These are phyloP conservation scores for Poecilus cupreus DNA, from an alignment of 2,888 invertebrate genomes.

Conservation along the genomic window DNA sequence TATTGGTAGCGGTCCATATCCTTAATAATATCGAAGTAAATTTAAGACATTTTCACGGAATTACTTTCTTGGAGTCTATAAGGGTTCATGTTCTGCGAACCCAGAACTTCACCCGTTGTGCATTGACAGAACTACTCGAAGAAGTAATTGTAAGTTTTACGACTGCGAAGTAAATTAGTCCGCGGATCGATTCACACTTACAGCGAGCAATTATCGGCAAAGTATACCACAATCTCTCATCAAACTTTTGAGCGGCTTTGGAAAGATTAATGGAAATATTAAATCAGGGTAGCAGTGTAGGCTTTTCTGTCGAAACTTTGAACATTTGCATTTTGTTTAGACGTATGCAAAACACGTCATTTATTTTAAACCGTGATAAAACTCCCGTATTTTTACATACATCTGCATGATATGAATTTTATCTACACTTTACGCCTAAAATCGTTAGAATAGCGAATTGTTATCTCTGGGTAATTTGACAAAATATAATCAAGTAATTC, in stretches of 20 bases:
- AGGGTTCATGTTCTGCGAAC: too few species aligned
- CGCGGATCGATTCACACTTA: background rate
- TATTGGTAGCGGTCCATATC: too few species aligned
- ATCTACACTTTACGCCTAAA: too few species aligned
- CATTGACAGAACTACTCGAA: background rate
- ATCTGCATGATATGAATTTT: too few species aligned
- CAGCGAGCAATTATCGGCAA: background rate
- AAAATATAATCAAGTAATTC: too few species aligned
- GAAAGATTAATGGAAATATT: constrained; percentile 3
- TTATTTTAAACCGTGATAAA: background rate
- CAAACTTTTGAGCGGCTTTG: background rate
- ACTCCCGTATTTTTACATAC: background rate
- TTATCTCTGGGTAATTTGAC: too few species aligned
- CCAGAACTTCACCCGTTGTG: too few species aligned
- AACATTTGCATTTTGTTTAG: background rate
- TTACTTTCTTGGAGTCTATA: too few species aligned
- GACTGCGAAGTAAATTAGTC: background rate
- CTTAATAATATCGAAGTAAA: too few species aligned
- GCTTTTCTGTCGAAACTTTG: background rate
- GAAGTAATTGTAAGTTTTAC: background rate
- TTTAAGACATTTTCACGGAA: too few species aligned
- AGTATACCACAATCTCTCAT: background rate
- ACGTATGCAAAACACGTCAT: background rate
- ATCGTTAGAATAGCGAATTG: too few species aligned
- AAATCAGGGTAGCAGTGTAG: background rate